Percentiles rank a stretch among this genome's conserved stretches.
These are phyloP conservation scores for Battus philenor DNA, from an alignment of 1,140 invertebrate species.

Conservation along the genomic window DNA sequence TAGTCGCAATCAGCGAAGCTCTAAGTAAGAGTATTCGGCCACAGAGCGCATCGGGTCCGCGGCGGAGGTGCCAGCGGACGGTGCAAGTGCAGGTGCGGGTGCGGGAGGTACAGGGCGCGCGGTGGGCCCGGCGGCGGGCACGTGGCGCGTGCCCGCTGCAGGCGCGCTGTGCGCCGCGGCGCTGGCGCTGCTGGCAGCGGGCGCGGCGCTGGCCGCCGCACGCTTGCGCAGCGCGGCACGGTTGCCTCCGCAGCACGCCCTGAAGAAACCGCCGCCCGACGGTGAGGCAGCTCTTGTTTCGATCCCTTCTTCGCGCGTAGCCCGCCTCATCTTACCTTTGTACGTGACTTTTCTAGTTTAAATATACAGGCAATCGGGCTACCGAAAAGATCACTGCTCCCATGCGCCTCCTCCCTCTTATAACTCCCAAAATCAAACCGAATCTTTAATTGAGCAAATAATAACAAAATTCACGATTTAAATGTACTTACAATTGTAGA, in stretches of 20 bases:
- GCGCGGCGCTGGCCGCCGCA: slow-evolving; percentile 23
- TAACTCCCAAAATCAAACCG: too few relatives aligned
- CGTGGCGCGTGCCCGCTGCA: slow-evolving; percentile 7
- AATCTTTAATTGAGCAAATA: too few relatives aligned
- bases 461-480: too few relatives aligned
- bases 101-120: slow-evolving; percentile 16
- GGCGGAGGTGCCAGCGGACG: slow-evolving; percentile 37
- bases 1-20: not conserved
- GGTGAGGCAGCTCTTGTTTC: slow-evolving; percentile 17
- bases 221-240: slow-evolving; percentile 5
- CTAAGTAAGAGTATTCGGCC: not conserved
- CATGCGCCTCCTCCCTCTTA: too few relatives aligned
- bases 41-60: slow-evolving; percentile 47
- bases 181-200: slow-evolving; percentile 29
- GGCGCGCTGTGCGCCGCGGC: slow-evolving; percentile 19
- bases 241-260: slow-evolving; percentile 16
- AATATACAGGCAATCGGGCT: too few relatives aligned
- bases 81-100: slow-evolving; percentile 15
- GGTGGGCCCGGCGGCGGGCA: slow-evolving; percentile 20
- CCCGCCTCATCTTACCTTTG: too few relatives aligned
- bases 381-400: too few relatives aligned
- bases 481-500: too few relatives aligned
- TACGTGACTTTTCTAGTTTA: too few relatives aligned
- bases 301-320: too few relatives aligned
- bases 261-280: slow-evolving; percentile 20